These are phyloP conservation scores for Passer montanus DNA, from an alignment of 2,113 vertebrate genomes.

Conservation along the genomic window DNA sequence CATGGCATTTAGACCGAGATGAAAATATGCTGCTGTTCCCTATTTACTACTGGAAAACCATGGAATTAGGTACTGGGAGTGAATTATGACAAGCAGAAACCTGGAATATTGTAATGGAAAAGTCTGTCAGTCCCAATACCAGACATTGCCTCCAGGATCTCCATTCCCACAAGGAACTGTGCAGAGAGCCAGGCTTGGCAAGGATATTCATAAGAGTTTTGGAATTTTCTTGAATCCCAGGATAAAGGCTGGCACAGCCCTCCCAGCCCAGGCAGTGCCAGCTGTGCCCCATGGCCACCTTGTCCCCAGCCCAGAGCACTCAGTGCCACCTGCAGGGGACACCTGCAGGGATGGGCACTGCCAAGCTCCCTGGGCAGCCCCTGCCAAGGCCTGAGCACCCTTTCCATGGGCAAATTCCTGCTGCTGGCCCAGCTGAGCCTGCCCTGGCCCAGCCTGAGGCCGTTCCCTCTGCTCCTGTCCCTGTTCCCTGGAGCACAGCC, in stretches of 20 bases:
- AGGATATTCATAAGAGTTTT: not conserved
- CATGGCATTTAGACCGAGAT: not conserved
- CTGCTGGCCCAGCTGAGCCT: no score
- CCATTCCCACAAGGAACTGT: not conserved
- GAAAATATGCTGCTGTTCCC: not conserved
- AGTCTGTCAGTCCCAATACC: not conserved
- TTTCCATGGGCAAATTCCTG: not conserved
- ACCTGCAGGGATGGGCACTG: not conserved
- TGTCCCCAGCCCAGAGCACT: not conserved
- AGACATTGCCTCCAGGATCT: not conserved
- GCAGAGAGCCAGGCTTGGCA: not conserved
- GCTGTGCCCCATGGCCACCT: not conserved
- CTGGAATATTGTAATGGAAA: not conserved
- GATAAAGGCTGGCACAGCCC: not conserved
- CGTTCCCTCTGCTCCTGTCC: not conserved
- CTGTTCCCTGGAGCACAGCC: not conserved
- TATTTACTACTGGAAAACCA: not conserved
- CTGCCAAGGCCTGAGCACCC: accelerated
- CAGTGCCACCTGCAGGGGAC: not conserved
- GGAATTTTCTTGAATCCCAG: not conserved
- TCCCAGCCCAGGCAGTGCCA: accelerated
- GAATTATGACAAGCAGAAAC: not conserved
- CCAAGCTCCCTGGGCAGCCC: not conserved
- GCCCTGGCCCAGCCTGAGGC: not conserved
- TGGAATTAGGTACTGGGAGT: not conserved